Evolutionary conservation across 2,113 vertebrate genomes (phyloP).

Genomic region (Xiphophorus couchianus): DNA sequence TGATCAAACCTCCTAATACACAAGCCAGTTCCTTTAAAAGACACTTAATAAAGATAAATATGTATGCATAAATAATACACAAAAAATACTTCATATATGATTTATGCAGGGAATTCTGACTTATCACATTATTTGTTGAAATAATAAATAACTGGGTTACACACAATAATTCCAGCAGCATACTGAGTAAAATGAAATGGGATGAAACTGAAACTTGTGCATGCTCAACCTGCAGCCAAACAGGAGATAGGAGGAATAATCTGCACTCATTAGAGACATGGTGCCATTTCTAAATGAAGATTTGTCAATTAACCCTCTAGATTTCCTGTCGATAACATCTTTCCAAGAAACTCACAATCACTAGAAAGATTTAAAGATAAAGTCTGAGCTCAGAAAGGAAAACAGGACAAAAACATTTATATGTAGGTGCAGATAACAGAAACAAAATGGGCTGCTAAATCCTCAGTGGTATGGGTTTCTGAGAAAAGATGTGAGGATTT

Average conservation of each 20-base stretch:
- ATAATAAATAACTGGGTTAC: background rate
- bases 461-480: background rate
- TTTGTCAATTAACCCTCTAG: conserved; percentile 22
- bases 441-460: background rate
- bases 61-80: background rate
- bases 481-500: background rate
- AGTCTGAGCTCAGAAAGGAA: background rate
- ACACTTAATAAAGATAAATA: conserved; percentile 44
- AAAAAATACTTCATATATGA: background rate
- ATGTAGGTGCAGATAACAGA: background rate
- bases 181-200: conserved; percentile 14
- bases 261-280: conserved; percentile 8
- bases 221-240: conserved; percentile 17
- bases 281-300: conserved; percentile 39
- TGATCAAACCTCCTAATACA: conserved; percentile 55
- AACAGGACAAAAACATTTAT: background rate
- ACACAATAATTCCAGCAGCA: background rate
- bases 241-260: conserved; percentile 30
- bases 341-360: conserved; percentile 33
- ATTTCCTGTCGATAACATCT: conserved; percentile 52
- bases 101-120: background rate
- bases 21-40: conserved; percentile 19
- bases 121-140: background rate
- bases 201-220: conserved; percentile 28
- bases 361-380: conserved; percentile 11